A percentile compares a stretch with the other conserved stretches of the same genome.
These are phyloP conservation scores for Sylvicola fuscatus DNA, from an alignment of 2,888 invertebrate genomes.

Conservation along the genomic window DNA sequence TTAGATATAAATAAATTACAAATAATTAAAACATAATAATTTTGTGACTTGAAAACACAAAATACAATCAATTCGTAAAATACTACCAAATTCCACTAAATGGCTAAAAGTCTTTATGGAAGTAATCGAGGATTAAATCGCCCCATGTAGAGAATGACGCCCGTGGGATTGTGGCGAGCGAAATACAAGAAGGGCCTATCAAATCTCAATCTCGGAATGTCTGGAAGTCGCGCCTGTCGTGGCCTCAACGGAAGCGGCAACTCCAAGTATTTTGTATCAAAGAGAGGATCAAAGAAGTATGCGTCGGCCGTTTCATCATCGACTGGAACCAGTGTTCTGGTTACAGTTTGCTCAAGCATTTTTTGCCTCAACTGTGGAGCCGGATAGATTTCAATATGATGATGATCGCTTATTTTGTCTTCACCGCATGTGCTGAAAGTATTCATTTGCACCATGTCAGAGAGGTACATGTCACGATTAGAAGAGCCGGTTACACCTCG, in stretches of 20 bases:
- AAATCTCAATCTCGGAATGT: constrained; percentile 54
- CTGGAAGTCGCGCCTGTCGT: constrained; percentile 47
- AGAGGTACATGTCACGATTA: constrained; percentile 58
- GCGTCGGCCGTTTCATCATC: constrained; percentile 41
- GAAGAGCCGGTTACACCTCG: constrained; percentile 59
- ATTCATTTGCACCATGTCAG: constrained; percentile 66
- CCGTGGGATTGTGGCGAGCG: constrained; percentile 79
- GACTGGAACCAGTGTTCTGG: constrained; percentile 17
- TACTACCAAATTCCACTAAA: not conserved
- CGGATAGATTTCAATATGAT: constrained; percentile 66
- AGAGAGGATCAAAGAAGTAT: constrained; percentile 44
- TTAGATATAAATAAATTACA: too few relatives aligned
- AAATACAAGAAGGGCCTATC: constrained; percentile 78
- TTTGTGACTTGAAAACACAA: too few relatives aligned
- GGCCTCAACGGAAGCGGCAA: constrained; percentile 48
- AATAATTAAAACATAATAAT: too few relatives aligned
- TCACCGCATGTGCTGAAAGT: constrained; percentile 72
- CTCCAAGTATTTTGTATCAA: constrained; percentile 29
- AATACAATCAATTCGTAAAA: too few relatives aligned
- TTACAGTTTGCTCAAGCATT: constrained; percentile 10
- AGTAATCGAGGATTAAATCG: constrained; percentile 67
- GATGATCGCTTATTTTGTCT: constrained; percentile 44
- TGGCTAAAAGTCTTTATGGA: constrained; percentile 31
- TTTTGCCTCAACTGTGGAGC: constrained; percentile 26
- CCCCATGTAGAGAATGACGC: constrained; percentile 72